phyloP scores from a whole-genome alignment of 2,113 vertebrate species.

The Malaclemys terrapin region DNA sequence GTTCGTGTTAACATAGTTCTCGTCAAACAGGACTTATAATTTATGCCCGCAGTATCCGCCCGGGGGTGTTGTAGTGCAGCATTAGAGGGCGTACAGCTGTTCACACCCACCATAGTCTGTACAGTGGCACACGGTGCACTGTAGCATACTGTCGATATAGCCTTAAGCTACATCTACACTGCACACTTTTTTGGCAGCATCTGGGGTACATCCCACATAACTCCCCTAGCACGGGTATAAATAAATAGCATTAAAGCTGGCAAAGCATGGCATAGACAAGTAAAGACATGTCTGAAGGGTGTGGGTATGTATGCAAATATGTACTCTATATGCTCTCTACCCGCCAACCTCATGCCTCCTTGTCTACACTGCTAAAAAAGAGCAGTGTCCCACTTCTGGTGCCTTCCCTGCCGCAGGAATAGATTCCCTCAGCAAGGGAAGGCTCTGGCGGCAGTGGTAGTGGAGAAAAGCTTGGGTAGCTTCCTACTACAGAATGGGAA shows the following conservation, averaged over 20 bases:
- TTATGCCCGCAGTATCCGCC: neutral
- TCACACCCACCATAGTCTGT: neutral
- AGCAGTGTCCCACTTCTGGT: no score
- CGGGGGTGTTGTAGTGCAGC: neutral
- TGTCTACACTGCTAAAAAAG: no score
- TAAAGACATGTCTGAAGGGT: no score
- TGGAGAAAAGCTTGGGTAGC: neutral
- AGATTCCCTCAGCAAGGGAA: neutral
- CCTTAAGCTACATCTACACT: neutral
- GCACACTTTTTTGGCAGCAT: no score
- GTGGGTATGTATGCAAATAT: no score
- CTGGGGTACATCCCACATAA: no score
- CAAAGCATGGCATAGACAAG: neutral
- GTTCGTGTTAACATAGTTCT: neutral
- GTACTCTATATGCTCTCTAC: neutral
- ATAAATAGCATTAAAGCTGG: neutral
- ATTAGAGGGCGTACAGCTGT: neutral
- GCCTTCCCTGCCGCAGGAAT: neutral
- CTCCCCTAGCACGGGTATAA: neutral
- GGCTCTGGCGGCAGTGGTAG: neutral
- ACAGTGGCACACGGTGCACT: neutral
- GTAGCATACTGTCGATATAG: no score
- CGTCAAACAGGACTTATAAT: neutral
- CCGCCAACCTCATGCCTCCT: neutral
- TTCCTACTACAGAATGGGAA: neutral